Evolutionary conservation across 2,888 invertebrate species (phyloP), one percentile per base, ranked within the genome.

Genomic region (Apeira syringaria): DNA sequence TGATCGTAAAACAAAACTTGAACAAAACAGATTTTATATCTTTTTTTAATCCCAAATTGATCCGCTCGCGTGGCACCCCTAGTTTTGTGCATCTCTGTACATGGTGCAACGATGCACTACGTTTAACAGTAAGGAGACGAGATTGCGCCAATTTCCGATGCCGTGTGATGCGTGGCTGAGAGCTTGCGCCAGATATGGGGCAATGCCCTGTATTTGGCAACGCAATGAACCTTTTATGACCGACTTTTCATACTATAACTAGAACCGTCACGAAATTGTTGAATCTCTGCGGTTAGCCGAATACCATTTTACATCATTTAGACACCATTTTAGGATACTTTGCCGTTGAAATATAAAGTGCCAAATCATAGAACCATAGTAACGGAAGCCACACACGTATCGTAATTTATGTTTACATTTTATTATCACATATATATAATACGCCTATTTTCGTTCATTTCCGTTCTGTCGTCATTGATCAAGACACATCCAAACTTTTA

Each of bases 71-170:
- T 45, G 39, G 45, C 8, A 11, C 35, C 1, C 31, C 27, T 22
- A 39, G 7, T 20, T 8, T 11, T 11, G 15, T 11, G 20, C 67
- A 53, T 61, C 60, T 44, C 70, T 74, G 62, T 71, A 75, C 69
- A 77, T 63, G 74, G 78, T 58, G 69, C 68, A 68, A 66, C 69
- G 71, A 65, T 78, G 74, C 69, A 74, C 73, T 56, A 61, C 66
- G 74, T 70, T 74, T 79, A 74, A 81, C 79, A 74, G 75, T 69
- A 64, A 58, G 67, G 56, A 57, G 51, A 59, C 64, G 59, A 70
- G 75, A 77, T 79, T 80, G 74, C 70, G 34, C 73, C 73, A 76
- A 78, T 79, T 75, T 75, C 67, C 54, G 61, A 61, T 57, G 56
- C 60, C 25, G 24, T 29, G 29, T 38, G 42, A 33, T 50, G 44